These are phyloP conservation scores for Lytechinus pictus DNA, from an alignment of 35 echinoderm and acorn worm species.

Conservation along the genomic window DNA sequence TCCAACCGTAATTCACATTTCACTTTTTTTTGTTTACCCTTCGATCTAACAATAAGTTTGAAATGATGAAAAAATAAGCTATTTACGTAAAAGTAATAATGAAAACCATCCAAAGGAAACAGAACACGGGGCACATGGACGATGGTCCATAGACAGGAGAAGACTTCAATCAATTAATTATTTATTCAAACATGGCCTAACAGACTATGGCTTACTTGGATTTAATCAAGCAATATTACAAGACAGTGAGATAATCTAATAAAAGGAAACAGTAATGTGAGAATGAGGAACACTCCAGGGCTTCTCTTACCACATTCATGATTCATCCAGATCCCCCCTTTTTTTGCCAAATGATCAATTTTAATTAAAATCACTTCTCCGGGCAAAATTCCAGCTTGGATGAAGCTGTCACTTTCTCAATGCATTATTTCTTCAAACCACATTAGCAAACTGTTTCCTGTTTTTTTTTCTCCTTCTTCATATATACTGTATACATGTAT, in stretches of 20 bases:
- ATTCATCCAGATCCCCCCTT: neutral
- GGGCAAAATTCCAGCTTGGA: neutral
- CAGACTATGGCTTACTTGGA: neutral
- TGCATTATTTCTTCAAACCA: neutral
- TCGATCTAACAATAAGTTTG: neutral
- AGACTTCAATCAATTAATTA: neutral
- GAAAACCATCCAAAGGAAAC: neutral
- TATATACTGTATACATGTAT: neutral
- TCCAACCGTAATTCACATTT: neutral
- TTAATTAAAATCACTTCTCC: conserved; percentile 6
- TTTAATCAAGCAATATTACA: neutral
- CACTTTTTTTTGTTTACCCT: neutral
- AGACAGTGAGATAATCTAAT: neutral
- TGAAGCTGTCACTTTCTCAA: neutral
- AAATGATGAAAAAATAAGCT: neutral
- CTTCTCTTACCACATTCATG: neutral
- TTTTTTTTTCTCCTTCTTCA: too few species aligned
- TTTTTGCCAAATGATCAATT: neutral
- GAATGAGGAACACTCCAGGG: neutral
- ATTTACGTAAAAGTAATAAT: neutral
- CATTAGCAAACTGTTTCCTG: neutral
- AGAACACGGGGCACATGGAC: neutral
- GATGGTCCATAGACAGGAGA: neutral
- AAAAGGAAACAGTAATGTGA: neutral
- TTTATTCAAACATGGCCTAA: neutral